Percentiles rank a stretch among this genome's conserved stretches.
Evolutionary conservation across 2,113 vertebrate genomes (phyloP).

Genomic region (Pantherophis guttatus): DNA sequence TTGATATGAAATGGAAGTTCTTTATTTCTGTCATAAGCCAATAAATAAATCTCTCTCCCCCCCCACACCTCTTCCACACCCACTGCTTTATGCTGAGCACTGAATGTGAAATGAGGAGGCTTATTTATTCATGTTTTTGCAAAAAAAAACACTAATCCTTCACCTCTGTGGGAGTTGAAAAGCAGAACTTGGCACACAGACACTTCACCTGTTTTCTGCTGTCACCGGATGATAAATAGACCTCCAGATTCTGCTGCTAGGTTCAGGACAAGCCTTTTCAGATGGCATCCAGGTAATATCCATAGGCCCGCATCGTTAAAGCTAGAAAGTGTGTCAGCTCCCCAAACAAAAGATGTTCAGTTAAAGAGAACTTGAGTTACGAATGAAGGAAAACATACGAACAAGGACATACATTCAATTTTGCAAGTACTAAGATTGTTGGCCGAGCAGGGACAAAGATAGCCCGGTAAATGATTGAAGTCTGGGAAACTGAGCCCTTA

Average conservation of each 20-base stretch:
- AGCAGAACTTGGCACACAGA: background rate
- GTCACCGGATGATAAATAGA: background rate
- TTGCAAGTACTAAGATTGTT: background rate
- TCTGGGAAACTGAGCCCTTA: background rate
- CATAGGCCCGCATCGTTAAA: background rate
- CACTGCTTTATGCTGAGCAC: background rate
- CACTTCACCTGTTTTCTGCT: slow-evolving; percentile 9
- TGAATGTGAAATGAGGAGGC: background rate
- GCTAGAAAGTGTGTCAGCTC: background rate
- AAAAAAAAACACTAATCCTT: background rate
- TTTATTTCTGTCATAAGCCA: background rate
- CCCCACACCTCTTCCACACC: no score
- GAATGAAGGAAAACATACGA: background rate
- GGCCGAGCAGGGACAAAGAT: background rate
- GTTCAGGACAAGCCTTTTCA: background rate
- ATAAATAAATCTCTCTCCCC: background rate
- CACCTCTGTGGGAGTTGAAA: background rate
- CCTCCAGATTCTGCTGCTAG: background rate
- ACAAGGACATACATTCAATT: background rate
- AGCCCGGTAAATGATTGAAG: background rate
- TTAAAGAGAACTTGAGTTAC: background rate
- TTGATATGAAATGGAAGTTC: background rate
- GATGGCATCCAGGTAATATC: background rate
- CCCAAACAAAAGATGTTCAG: background rate
- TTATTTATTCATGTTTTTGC: background rate